Base-by-base conservation (phyloP, 1,140 invertebrate species). In the Drosophila busckii region DNA sequence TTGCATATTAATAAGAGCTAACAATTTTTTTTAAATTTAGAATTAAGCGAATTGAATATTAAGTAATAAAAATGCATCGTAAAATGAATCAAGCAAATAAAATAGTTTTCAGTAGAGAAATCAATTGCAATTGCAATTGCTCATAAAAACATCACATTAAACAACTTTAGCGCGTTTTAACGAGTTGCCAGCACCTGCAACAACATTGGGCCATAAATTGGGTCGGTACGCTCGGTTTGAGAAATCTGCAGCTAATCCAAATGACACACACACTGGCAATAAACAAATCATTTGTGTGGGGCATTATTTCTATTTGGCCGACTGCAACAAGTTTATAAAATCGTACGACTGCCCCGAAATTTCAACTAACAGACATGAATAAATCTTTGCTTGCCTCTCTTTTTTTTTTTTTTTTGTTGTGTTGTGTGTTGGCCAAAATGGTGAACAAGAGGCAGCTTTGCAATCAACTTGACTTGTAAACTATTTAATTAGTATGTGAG, bases 401-500 rank as follows among this genome's bases (percentile, higher is more conserved):
- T 25, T 28, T n/a, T n/a, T n/a, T n/a, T n/a, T n/a, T n/a, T n/a
- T n/a, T n/a, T n/a, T n/a, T n/a, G n/a, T n/a, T n/a, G n/a, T n/a
- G n/a, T n/a, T n/a, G n/a, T n/a, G n/a, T n/a, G n/a, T n/a, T 58
- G 34, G 26, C 8, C 23, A 17, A 38, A 29, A 35, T 29, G 5
- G 7, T 6, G 13, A 45, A 23, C 8, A 13, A 13, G n/a, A 48
- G 40, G 50, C 20, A 64, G 17, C 38, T 52, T 53, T 56, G 66
- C 68, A 69, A 78, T 78, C 68, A 60, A 64, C 68, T 55, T 80
- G 73, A 78, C 75, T 78, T 78, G 73, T 78, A 80, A 78, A 73
- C 63, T 73, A 78, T 78, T 78, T 78, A 78, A 78, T 78, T 78
- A 78, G 73, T 76, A 73, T 64, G 66, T 82, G 53, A 55, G 29